phyloP scores from a whole-genome alignment of 64 coral and sea anemone species.

The Cladopsammia gracilis region DNA sequence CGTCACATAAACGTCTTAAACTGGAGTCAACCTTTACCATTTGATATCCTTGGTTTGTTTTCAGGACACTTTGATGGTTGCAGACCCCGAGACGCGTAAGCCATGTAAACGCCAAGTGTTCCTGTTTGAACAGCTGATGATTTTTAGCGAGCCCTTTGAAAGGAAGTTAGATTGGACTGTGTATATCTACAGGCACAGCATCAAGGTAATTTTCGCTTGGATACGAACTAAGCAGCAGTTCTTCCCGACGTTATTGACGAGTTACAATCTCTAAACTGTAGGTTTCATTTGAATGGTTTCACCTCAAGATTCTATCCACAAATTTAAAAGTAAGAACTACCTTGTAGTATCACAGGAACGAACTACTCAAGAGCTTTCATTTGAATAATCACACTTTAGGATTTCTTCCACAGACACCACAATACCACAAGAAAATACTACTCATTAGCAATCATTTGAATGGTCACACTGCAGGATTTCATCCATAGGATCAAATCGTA shows the following conservation, averaged over 20 bases:
- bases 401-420: not conserved
- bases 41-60: not conserved
- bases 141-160: constrained; percentile 99
- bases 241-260: no score
- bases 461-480: no score
- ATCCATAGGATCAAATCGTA: no score
- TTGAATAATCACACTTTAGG: not conserved
- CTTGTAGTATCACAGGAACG: not conserved
- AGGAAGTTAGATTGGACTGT: constrained; percentile 98
- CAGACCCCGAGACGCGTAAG: constrained; percentile 86
- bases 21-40: no score
- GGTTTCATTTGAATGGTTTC: no score
- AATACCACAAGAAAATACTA: no score
- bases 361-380: not conserved
- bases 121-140: constrained; percentile 96
- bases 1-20: no score
- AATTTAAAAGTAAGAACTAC: not conserved
- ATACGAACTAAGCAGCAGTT: no score
- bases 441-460: no score
- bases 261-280: no score
- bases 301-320: no score
- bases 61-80: constrained; percentile 84
- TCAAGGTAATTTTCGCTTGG: constrained; percentile 73
- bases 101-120: constrained; percentile 92
- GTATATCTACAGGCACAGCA: constrained; percentile 96